A percentile compares a stretch with the other conserved stretches of the same genome.
phyloP scores from a whole-genome alignment of 2,113 vertebrate genomes.

The Paramisgurnus dabryanus region DNA sequence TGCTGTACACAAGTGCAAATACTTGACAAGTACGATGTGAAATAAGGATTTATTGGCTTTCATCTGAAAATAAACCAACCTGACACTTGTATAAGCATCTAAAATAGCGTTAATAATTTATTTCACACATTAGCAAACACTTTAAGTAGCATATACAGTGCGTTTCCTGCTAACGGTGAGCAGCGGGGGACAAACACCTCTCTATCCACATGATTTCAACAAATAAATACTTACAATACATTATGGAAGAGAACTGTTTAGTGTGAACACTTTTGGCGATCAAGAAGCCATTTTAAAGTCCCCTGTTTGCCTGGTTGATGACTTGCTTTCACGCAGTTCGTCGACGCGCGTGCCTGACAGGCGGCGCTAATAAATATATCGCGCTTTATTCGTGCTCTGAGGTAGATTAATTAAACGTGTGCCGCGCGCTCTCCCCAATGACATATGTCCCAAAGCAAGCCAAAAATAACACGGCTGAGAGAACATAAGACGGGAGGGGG shows the following conservation, averaged over 20 bases:
- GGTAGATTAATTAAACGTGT: constrained; percentile 74
- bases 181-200: constrained; percentile 57
- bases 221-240: constrained; percentile 67
- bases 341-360: constrained; percentile 68
- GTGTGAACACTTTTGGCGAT: constrained; percentile 54
- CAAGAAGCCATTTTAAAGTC: constrained; percentile 53
- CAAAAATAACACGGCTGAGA: constrained; percentile 71
- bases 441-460: constrained; percentile 68
- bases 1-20: constrained; percentile 1
- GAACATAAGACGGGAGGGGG: constrained; percentile 49
- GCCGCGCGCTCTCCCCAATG: constrained; percentile 64
- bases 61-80: constrained; percentile 66
- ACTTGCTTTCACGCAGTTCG: constrained; percentile 61
- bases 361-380: constrained; percentile 73
- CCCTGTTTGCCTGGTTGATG: constrained; percentile 37
- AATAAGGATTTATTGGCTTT: constrained; percentile 67
- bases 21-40: constrained; percentile 8
- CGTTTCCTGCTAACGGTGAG: constrained; percentile 51
- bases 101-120: constrained; percentile 63
- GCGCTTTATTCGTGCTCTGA: constrained; percentile 69
- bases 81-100: constrained; percentile 64
- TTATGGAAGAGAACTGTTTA: constrained; percentile 59
- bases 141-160: constrained; percentile 52
- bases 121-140: constrained; percentile 59
- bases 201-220: constrained; percentile 68